Evolutionary conservation across 2,888 invertebrate species (phyloP).

Genomic region (Temnothorax unifasciatus): DNA sequence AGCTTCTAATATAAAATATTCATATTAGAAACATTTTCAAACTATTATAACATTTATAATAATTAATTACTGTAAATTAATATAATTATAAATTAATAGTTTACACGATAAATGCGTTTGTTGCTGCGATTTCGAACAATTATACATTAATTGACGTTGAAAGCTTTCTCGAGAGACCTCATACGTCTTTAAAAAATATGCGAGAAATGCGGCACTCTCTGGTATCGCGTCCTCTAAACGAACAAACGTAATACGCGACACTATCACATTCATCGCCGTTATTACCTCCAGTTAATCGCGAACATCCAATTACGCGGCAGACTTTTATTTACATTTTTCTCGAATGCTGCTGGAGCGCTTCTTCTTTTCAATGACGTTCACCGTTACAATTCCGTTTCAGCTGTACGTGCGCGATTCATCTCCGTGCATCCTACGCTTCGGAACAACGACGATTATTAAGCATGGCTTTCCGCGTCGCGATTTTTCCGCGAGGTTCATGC

Average conservation of each 20-base stretch:
- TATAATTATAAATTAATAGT: conserved; percentile 7
- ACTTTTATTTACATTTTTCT: conserved; percentile 55
- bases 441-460: conserved; percentile 61
- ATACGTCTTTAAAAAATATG: conserved; percentile 58
- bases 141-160: conserved; percentile 53
- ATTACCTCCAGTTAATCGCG: conserved; percentile 70
- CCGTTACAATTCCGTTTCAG: conserved; percentile 68
- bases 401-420: conserved; percentile 24
- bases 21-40: background rate
- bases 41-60: background rate
- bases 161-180: conserved; percentile 17
- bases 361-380: conserved; percentile 70
- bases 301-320: conserved; percentile 57
- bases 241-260: conserved; percentile 59
- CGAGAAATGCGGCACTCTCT: conserved; percentile 33
- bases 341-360: conserved; percentile 46
- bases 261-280: conserved; percentile 61
- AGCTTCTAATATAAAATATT: background rate
- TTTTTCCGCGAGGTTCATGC: conserved; percentile 44
- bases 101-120: conserved; percentile 27
- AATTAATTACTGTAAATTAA: too few species aligned
- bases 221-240: conserved; percentile 41
- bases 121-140: conserved; percentile 20
- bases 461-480: conserved; percentile 58
- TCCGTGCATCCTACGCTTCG: background rate